phyloP scores from a whole-genome alignment of 2,888 invertebrate genomes.

The Acanthoscelides obtectus region DNA sequence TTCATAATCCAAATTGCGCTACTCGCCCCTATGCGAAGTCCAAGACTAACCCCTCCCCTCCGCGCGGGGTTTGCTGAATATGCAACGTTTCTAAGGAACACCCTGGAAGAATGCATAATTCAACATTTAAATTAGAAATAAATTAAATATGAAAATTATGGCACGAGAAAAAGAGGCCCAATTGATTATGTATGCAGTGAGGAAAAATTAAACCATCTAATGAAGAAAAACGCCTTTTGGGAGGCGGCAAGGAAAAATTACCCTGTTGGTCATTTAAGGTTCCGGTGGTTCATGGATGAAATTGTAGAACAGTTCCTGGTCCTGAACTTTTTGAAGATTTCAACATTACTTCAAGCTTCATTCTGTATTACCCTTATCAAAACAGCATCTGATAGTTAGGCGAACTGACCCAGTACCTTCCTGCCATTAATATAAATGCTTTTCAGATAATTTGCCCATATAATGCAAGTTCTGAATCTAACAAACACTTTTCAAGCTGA shows the following conservation, averaged over 20 bases:
- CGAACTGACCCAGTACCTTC: no score
- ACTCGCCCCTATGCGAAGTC: constrained; percentile 14
- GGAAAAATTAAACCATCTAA: constrained; percentile 50
- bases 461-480: no score
- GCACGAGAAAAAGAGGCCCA: constrained; percentile 44
- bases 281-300: not conserved
- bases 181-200: constrained; percentile 52
- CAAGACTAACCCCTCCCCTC: constrained; percentile 19
- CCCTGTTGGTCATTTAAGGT: constrained; percentile 19
- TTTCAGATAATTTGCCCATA: no score
- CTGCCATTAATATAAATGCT: no score
- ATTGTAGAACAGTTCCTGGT: no score
- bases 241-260: constrained; percentile 39
- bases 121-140: constrained; percentile 52
- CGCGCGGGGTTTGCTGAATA: constrained; percentile 38
- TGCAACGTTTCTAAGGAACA: constrained; percentile 40
- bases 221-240: constrained; percentile 48
- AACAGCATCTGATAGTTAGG: no score
- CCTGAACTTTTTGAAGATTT: constrained; percentile 18
- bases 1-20: constrained; percentile 3
- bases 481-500: no score
- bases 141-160: constrained; percentile 53
- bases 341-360: no score
- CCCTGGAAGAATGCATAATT: constrained; percentile 48
- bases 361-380: no score